phyloP scores from a whole-genome alignment of 2,888 invertebrate genomes.

The Drosophila fulvimacula region DNA sequence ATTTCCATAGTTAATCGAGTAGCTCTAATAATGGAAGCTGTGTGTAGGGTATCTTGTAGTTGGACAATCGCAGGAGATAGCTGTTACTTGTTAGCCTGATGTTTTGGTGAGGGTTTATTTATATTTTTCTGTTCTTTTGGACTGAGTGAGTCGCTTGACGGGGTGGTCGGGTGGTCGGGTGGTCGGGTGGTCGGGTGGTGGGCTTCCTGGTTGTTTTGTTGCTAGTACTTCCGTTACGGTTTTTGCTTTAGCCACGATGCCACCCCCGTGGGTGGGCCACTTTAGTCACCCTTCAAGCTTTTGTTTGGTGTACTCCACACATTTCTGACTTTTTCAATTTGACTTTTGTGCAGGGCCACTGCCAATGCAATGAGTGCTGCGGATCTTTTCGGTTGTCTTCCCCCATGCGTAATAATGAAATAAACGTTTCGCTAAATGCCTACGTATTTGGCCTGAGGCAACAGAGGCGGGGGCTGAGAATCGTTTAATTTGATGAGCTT shows the following conservation, averaged over 20 bases:
- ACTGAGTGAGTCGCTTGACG: slow-evolving; percentile 19
- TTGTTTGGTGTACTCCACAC: slow-evolving; percentile 38
- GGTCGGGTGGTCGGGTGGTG: no score
- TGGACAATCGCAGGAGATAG: no score
- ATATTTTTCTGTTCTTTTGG: slow-evolving; percentile 21
- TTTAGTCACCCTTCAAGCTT: slow-evolving; percentile 49
- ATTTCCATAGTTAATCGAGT: not conserved
- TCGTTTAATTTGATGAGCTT: slow-evolving; percentile 72
- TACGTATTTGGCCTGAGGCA: slow-evolving; percentile 65
- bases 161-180: no score
- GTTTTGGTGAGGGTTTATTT: slow-evolving; percentile 13
- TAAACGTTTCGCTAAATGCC: slow-evolving; percentile 83
- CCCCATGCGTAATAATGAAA: slow-evolving; percentile 80
- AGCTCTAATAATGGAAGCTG: not conserved
- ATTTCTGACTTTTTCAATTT: slow-evolving; percentile 80
- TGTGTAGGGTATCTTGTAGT: not conserved
- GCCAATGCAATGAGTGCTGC: slow-evolving; percentile 23
- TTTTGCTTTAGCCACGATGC: slow-evolving; percentile 57
- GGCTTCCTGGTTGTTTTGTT: slow-evolving; percentile 49
- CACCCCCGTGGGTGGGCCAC: slow-evolving; percentile 54
- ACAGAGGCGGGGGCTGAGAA: slow-evolving; percentile 20
- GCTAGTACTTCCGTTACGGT: slow-evolving; percentile 73
- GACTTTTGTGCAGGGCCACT: slow-evolving; percentile 58
- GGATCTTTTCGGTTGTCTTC: slow-evolving; percentile 10
- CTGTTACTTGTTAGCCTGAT: slow-evolving; percentile 3